phyloP scores from a whole-genome alignment of 2,113 vertebrate species.

The Oreocharis arfaki region DNA sequence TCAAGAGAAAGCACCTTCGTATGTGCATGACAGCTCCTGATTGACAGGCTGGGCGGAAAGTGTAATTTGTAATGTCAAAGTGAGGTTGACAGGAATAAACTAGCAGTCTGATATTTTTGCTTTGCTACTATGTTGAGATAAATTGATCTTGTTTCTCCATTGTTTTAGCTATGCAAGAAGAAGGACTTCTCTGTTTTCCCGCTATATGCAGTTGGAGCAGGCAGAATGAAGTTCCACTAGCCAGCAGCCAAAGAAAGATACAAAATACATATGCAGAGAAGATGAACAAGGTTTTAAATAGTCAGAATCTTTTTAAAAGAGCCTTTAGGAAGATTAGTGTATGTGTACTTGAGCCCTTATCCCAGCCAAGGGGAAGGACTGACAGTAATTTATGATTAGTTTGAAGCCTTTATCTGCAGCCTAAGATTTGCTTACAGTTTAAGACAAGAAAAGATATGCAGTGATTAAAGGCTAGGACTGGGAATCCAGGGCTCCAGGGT shows the following conservation, averaged over 20 bases:
- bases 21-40: background rate
- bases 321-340: background rate
- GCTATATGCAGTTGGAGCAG: background rate
- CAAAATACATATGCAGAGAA: background rate
- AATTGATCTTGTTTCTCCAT: background rate
- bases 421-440: background rate
- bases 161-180: background rate
- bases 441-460: background rate
- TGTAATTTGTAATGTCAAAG: slow-evolving; percentile 32
- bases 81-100: slow-evolving; percentile 38
- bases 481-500: background rate
- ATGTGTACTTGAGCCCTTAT: background rate
- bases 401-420: background rate
- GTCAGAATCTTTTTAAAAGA: background rate
- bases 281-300: background rate
- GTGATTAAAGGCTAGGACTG: background rate
- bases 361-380: background rate
- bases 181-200: background rate
- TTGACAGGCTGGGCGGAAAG: background rate
- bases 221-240: background rate
- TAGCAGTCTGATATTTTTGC: background rate
- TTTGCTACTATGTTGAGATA: slow-evolving; percentile 4
- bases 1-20: background rate
- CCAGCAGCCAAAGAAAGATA: background rate
- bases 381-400: background rate